phyloP scores from a whole-genome alignment of 2,888 invertebrate genomes.

The Agonopterix arenella region DNA sequence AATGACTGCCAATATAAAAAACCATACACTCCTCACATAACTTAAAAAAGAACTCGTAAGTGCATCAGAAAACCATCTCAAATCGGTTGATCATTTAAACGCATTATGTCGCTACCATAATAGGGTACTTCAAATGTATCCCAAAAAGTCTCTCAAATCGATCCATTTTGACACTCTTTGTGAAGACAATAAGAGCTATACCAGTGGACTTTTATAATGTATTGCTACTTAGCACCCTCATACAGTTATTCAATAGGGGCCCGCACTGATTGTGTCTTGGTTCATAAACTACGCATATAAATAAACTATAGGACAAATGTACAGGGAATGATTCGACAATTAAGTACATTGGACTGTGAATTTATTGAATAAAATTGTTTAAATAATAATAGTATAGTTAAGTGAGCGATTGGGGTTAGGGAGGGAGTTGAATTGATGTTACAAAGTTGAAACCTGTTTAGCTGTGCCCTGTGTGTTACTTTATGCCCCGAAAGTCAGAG shows the following conservation, averaged over 20 bases:
- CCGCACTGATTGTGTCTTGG: slow-evolving; percentile 37
- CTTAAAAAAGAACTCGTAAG: background rate
- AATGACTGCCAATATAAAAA: too few species aligned
- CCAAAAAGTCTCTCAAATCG: too few species aligned
- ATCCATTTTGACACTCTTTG: too few species aligned
- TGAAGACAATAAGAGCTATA: too few species aligned
- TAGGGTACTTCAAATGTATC: background rate
- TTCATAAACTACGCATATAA: slow-evolving; percentile 26
- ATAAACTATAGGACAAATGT: slow-evolving; percentile 34
- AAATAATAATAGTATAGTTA: slow-evolving; percentile 1
- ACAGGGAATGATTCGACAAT: slow-evolving; percentile 65
- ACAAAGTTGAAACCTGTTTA: too few species aligned
- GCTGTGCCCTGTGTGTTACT: too few species aligned
- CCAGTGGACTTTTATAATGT: too few species aligned
- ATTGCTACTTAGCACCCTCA: slow-evolving; percentile 22
- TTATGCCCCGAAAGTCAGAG: too few species aligned
- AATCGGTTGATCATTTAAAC: slow-evolving; percentile 19
- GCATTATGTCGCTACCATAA: slow-evolving; percentile 20
- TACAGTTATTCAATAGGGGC: slow-evolving; percentile 17
- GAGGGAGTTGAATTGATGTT: background rate
- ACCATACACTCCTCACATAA: too few species aligned
- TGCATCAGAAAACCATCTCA: slow-evolving; percentile 7
- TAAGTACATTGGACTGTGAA: slow-evolving; percentile 38
- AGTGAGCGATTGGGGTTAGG: slow-evolving; percentile 11
- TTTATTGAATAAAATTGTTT: slow-evolving; percentile 58